Evolutionary conservation across 2,113 vertebrate genomes (phyloP).

Genomic region (Hippoglossus stenolepis): DNA sequence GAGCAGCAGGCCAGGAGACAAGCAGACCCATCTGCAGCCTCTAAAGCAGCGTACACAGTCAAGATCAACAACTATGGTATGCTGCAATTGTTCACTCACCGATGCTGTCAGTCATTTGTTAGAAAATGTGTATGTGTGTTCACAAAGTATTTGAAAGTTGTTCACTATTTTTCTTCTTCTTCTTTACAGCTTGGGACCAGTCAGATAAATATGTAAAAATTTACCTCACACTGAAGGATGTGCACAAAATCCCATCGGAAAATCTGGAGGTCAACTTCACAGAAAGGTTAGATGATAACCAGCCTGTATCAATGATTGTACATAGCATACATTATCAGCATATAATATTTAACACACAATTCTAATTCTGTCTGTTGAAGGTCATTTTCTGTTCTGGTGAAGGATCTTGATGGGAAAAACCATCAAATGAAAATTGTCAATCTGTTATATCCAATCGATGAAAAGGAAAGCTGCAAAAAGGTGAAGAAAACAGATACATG

Average conservation of each 20-base stretch:
- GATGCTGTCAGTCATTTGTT: too few relatives aligned
- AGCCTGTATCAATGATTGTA: background rate
- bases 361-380: conserved; percentile 70
- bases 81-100: background rate
- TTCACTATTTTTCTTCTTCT: conserved; percentile 24
- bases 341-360: fast-evolving
- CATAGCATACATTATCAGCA: background rate
- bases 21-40: conserved; percentile 76
- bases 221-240: conserved; percentile 91
- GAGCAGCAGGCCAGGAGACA: conserved; percentile 82
- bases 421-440: conserved; percentile 94
- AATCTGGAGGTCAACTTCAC: conserved; percentile 91
- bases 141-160: background rate
- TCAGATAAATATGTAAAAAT: conserved; percentile 98
- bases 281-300: conserved; percentile 85
- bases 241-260: conserved; percentile 90
- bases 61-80: conserved; percentile 97
- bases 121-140: background rate
- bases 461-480: conserved; percentile 92
- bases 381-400: conserved; percentile 92
- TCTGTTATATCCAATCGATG: conserved; percentile 89
- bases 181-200: conserved; percentile 94
- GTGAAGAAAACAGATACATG: conserved; percentile 72
- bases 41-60: conserved; percentile 88
- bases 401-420: conserved; percentile 93